Percentiles rank a stretch among this genome's conserved stretches.
These are phyloP conservation scores for Orgyia antiqua DNA, from an alignment of 2,888 invertebrate genomes.

Conservation along the genomic window DNA sequence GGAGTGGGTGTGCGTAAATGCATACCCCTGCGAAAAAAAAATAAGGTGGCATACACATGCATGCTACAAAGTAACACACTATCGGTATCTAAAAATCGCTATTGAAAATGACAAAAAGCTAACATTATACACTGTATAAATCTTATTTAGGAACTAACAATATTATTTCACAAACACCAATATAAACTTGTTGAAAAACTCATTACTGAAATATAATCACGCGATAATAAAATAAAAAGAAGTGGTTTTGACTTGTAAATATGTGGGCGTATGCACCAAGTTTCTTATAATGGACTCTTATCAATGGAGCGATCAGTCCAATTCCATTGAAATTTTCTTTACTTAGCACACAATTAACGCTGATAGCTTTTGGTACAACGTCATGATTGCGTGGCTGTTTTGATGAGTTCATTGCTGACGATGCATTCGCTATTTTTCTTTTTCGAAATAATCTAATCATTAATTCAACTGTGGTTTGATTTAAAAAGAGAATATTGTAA, in stretches of 20 bases:
- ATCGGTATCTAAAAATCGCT: too few relatives aligned
- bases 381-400: slow-evolving; percentile 46
- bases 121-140: too few relatives aligned
- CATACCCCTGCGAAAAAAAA: too few relatives aligned
- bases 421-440: slow-evolving; percentile 22
- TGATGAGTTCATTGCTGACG: slow-evolving; percentile 9
- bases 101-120: too few relatives aligned
- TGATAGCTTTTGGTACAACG: slow-evolving; percentile 68
- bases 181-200: slow-evolving; percentile 39
- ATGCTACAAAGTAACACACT: too few relatives aligned
- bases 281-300: slow-evolving; percentile 63
- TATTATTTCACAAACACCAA: slow-evolving; percentile 29
- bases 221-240: slow-evolving; percentile 56
- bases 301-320: slow-evolving; percentile 51
- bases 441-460: too few relatives aligned
- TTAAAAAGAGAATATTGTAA: too few relatives aligned
- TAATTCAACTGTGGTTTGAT: too few relatives aligned
- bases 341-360: slow-evolving; percentile 68
- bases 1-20: too few relatives aligned
- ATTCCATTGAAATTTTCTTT: slow-evolving; percentile 64
- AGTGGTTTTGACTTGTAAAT: slow-evolving; percentile 43
- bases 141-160: slow-evolving; percentile 30
- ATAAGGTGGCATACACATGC: too few relatives aligned
- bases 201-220: slow-evolving; percentile 43
- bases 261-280: slow-evolving; percentile 52